These are phyloP conservation scores for Nautilus pompilius DNA, from an alignment of 1,140 invertebrate species.

Conservation along the genomic window DNA sequence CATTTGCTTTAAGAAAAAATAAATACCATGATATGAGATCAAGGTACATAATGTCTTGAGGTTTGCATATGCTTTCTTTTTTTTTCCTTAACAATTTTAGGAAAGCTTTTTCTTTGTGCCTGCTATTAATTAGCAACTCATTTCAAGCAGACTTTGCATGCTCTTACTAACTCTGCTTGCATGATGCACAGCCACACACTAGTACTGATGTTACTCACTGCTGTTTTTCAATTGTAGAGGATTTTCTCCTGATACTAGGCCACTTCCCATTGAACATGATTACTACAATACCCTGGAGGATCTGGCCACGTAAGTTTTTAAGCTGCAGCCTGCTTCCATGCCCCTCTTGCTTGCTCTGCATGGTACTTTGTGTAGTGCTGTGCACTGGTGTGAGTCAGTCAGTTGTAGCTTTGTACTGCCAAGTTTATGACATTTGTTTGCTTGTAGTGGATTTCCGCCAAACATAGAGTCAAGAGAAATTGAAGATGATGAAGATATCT, in stretches of 20 bases:
- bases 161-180: no score
- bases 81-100: no score
- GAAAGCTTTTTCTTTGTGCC: no score
- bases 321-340: background rate
- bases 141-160: no score
- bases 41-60: no score
- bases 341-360: background rate
- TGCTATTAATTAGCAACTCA: no score
- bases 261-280: slow-evolving; percentile 22
- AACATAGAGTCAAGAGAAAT: slow-evolving; percentile 29
- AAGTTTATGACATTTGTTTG: no score
- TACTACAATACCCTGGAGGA: slow-evolving; percentile 45
- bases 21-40: no score
- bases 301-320: slow-evolving; percentile 35
- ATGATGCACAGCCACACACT: no score
- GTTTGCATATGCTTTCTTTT: no score
- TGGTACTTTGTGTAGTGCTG: background rate
- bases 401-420: slow-evolving; percentile 3
- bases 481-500: slow-evolving; percentile 59
- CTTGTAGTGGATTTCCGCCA: slow-evolving; percentile 56
- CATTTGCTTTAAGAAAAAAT: no score
- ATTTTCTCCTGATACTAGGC: slow-evolving; percentile 18
- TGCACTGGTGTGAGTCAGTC: background rate
- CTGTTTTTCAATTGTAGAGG: slow-evolving; percentile 24
- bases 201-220: no score